Base-by-base conservation (phyloP, 2,888 invertebrate genomes). In the Sarcophaga rosellei region DNA sequence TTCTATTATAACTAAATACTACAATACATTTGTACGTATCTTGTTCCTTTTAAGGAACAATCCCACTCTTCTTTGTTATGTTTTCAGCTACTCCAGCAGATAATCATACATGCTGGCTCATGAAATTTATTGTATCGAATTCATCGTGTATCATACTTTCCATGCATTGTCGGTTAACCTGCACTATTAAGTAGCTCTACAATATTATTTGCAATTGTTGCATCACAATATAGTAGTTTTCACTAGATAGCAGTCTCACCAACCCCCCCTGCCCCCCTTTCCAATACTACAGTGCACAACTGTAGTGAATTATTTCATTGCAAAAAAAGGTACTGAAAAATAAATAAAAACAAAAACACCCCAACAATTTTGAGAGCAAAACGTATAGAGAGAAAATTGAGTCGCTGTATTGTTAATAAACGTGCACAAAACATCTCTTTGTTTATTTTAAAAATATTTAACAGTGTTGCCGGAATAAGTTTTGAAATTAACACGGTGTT, bases 291-390 rank as follows among this genome's bases (percentile, higher is more conserved):
- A 78, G 65, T 75, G 44, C 70, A 82, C 35, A 35, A 35, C 53
- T 76, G 57, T 68, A 59, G 77, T 83, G 84, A 86, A 86, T 69
- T 59, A 68, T 83, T 86, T 72, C 79, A 81, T 81, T 86, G 74
- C n/a, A 74, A 63, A 20, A 62, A 20, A 63, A 65, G 1, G 68
- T 65, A 10, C 10, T 8, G 35, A 35, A 66, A 72, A 61, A 59
- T 20, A 4, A 15, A 53, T 5, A 53, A 53, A 45, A 53, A 73
- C 12, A 59, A 76, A 70, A 79, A 79, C 44, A 70, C 72, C 76
- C 76, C 6, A 44, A 70, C 61, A 61, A 21, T 23, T 65, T 20
- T 23, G 62, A 35, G 23, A n/a, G 35, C 23, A 15, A 25, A 3
- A 53, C 17, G 11, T 45, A 47, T 21, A 44, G 25, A 65, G 65